These are phyloP conservation scores for Nicator chloris DNA, from an alignment of 2,113 vertebrate genomes.

Conservation along the genomic window DNA sequence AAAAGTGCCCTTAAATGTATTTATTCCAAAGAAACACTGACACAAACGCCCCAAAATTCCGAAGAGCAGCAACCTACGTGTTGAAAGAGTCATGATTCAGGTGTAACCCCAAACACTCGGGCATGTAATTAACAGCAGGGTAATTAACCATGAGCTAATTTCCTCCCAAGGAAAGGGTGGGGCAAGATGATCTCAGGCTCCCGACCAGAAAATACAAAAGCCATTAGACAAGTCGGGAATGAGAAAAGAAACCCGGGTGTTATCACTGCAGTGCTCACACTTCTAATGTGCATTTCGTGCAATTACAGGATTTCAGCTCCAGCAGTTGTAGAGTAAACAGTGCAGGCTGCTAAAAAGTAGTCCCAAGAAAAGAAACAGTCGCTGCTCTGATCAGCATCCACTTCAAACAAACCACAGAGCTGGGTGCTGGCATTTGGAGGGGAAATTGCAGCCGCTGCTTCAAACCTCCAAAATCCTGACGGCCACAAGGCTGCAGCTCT, in stretches of 20 bases:
- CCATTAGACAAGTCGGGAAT: background rate
- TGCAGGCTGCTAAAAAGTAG: background rate
- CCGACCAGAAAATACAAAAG: background rate
- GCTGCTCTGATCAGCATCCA: background rate
- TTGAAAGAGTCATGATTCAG: background rate
- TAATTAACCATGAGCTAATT: conserved; percentile 11
- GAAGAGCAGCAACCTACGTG: background rate
- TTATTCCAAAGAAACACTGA: background rate
- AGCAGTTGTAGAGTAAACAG: background rate
- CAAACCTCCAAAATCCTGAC: background rate
- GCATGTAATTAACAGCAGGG: background rate
- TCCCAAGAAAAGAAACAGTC: background rate
- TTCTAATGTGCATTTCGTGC: accelerated
- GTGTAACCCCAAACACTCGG: background rate
- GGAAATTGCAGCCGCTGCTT: background rate
- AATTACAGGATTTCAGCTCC: accelerated
- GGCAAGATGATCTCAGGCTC: background rate
- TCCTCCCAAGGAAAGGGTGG: conserved; percentile 19
- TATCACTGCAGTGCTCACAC: background rate
- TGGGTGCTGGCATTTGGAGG: background rate
- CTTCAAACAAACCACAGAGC: background rate
- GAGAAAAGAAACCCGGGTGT: background rate
- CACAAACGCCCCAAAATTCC: background rate
- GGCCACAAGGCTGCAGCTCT: background rate
- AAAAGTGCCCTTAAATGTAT: background rate